Evolutionary conservation across 2,113 vertebrate species (phyloP), one percentile per base, ranked within the genome.

Genomic region (Chauna torquata): DNA sequence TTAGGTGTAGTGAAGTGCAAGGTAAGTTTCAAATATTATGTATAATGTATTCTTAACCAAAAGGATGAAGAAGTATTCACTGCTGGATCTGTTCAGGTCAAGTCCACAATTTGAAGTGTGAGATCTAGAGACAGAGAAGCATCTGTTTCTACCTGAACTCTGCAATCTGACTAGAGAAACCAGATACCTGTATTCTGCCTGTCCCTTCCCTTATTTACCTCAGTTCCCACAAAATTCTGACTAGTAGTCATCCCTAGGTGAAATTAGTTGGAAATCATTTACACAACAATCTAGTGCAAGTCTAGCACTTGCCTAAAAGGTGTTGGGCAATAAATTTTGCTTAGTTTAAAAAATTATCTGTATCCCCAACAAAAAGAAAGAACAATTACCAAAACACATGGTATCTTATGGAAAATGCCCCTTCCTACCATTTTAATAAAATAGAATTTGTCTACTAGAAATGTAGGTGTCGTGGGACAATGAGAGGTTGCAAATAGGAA

Each of bases 391-490:
- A 42, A 72, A 68, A 44, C 6, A 25, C 38, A 34, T 5, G 16
- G 4, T 61, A 14, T 12, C 16, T 77, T 59, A n/a, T n/a, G n/a
- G n/a, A n/a, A n/a, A n/a, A n/a, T n/a, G n/a, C n/a, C n/a, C n/a
- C n/a, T n/a, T n/a, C n/a, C n/a, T n/a, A 49, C 12, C 5, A 14
- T 77, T 71, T 66, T 61, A 4, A 42, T 52, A 20, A 54, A 64
- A 64, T 20, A 36, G 14, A 80, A 57, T 47, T 36, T 23, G 16
- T 65, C 22, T 16, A 76, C 45, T 65, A 54, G 75, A 88, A 84
- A 42, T 28, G 12, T 65, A 54, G 32, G 15, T 59, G 22, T 30
- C 1, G 0, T 1, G 0, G n/a, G 7, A 71, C 13, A 42, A 71
- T 28, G 38, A 88, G 14, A 69, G 9, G 27, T 50, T 27, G 40